phyloP scores from a whole-genome alignment of 2,888 invertebrate genomes.

The Limnephilus lunatus region DNA sequence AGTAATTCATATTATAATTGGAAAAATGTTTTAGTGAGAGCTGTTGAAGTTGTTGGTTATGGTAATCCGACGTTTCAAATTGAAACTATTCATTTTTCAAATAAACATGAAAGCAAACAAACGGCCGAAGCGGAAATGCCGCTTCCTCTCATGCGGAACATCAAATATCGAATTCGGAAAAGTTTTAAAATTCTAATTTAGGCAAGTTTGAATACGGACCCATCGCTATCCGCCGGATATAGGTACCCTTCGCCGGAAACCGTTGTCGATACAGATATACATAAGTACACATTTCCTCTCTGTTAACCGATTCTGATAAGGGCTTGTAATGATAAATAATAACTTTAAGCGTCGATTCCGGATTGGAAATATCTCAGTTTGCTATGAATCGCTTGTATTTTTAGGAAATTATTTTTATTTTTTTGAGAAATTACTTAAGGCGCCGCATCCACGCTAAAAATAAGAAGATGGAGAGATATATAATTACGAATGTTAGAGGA shows the following conservation, averaged over 20 bases:
- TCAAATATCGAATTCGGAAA: constrained; percentile 28
- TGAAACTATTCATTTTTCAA: neutral
- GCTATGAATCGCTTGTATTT: neutral
- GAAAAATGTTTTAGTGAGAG: too few relatives aligned
- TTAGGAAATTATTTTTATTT: too few relatives aligned
- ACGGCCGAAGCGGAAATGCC: neutral
- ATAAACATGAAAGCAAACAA: neutral
- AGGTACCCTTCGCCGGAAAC: constrained; percentile 22
- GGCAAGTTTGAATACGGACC: constrained; percentile 22
- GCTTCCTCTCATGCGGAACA: constrained; percentile 2
- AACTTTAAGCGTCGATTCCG: neutral
- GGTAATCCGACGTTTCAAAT: neutral
- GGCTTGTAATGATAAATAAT: constrained; percentile 13
- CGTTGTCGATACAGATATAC: constrained; percentile 20
- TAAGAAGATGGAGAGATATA: too few relatives aligned
- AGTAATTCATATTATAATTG: too few relatives aligned
- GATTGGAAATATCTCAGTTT: neutral
- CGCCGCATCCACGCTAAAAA: too few relatives aligned
- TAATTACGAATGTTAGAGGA: too few relatives aligned
- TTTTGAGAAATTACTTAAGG: too few relatives aligned
- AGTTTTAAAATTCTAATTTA: constrained; percentile 14
- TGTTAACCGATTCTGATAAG: constrained; percentile 33
- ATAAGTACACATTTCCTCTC: constrained; percentile 9
- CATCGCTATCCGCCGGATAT: neutral
- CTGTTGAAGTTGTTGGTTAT: neutral